Base-by-base conservation (phyloP, 2,113 vertebrate species). In the Cygnus atratus region DNA sequence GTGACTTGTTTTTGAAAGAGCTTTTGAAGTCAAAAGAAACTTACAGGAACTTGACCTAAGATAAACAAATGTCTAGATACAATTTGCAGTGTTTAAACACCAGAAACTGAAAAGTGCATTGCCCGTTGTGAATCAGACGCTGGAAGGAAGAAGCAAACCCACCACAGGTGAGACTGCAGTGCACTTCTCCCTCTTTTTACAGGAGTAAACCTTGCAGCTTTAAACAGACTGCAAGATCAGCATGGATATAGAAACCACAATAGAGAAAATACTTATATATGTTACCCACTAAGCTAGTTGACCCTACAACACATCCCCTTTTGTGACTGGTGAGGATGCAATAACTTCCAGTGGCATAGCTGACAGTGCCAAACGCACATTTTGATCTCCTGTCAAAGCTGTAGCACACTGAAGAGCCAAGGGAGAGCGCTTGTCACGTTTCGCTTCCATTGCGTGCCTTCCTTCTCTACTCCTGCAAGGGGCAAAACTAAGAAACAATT, bases 191-290 rank as follows among this genome's bases (percentile, higher is more conserved):
- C 24, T 2, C 11, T 29, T 67, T 58, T 12, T n/a, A 26, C 44
- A 4, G 21, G 48, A 91, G 11, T 37, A 65, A 59, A 20, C 28
- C 33, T 28, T 14, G 9, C 11, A 2, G 13, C 6, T 76, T 65
- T 35, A 22, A 68, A 13, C 2, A 35, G 31, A 10, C 4, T 5
- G 17, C 16, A 29, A 41, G 10, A 62, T 5, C 12, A 39, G 31
- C 33, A 5, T 0, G 5, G 39, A 12, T 54, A 50, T 2, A 24
- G 41, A 72, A 85, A 46, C 50, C 11, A 3, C n/a, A 28, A 2
- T 2, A 43, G 14, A 72, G 3, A 33, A 50, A 13, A 25, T 0
- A 17, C 0, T 37, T 1, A 7, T 41, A 54, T 9, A 9, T 0
- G 20, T 4, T 44, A 21, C 25, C 4, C 24, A 6, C 12, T 10